These are phyloP conservation scores for Oryzias curvinotus DNA, from an alignment of 2,113 vertebrate genomes.

Conservation along the genomic window DNA sequence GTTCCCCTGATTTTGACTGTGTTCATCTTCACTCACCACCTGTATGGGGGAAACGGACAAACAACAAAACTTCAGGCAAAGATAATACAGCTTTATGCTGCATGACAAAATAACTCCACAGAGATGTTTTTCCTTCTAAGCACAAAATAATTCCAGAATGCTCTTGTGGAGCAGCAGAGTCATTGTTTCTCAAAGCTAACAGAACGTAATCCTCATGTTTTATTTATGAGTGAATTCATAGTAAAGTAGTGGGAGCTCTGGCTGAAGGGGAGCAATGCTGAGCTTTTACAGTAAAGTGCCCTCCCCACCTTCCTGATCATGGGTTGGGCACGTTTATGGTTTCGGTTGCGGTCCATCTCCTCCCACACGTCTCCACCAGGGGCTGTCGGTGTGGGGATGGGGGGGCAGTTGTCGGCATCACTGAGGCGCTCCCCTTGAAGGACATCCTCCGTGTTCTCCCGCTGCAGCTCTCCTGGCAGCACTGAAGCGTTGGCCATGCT, in stretches of 20 bases:
- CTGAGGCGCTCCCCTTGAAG: conserved; percentile 97
- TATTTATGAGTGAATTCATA: background rate
- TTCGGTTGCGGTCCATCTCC: conserved; percentile 91
- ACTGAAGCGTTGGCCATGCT: conserved; percentile 98
- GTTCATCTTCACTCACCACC: conserved; percentile 93
- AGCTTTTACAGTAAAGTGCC: conserved; percentile 1
- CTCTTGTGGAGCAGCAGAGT: too few relatives aligned
- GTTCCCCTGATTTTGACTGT: conserved; percentile 89
- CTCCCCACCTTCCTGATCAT: conserved; percentile 84
- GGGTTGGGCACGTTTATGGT: conserved; percentile 86
- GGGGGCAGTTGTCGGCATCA: conserved; percentile 92
- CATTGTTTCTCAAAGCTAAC: conserved; percentile 4
- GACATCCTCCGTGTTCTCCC: conserved; percentile 98
- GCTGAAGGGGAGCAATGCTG: background rate
- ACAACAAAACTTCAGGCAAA: background rate
- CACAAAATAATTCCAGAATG: background rate
- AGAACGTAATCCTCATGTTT: background rate
- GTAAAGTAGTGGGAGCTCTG: background rate
- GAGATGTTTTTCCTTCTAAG: background rate
- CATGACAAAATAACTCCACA: background rate
- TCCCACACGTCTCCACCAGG: conserved; percentile 93
- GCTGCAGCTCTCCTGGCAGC: conserved; percentile 91
- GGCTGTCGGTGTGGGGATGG: conserved; percentile 81
- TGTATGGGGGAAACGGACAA: conserved; percentile 38
- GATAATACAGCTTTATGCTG: background rate